Evolutionary conservation across 2,113 vertebrate species (phyloP), one percentile per base, ranked within the genome.

Genomic region (Sula dactylatra): DNA sequence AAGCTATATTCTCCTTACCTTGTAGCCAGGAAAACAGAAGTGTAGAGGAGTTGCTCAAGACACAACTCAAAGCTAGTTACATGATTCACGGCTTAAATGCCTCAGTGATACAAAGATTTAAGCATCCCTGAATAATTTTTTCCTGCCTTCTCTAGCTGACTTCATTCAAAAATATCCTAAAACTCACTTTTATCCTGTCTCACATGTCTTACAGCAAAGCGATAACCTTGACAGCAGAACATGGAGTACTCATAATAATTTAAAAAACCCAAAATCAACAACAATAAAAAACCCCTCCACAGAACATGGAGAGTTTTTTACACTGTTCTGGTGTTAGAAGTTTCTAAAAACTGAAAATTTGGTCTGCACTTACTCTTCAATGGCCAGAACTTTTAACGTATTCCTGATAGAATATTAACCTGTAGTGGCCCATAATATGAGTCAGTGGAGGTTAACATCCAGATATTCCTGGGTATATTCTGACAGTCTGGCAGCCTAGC

Each of bases 231-330:
- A 88, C 17, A 70, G 84, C 15, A 78, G 32, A 88, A 16, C 12
- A n/a, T 18, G 32, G 11, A 64, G 25, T 31, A 69, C 10, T 42
- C 42, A 78, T 29, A 86, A 65, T 18, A 64, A 31, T 22, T 34
- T 3, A 6, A 12, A 31, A 59, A 58, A 0, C 1, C 5, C 24
- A 7, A 6, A 36, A 5, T 2, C 12, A 58, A 32, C 4, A 54
- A 13, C 16, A 34, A 52, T 13, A 61, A 27, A 42, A 29, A n/a
- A 5, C 1, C 8, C 14, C 17, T 31, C 13, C 59, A 78, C 3
- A 79, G 55, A 74, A 82, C 7, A 2, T 34, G 13, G 9, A 50
- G 58, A 22, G 7, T 7, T 82, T 86, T 79, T 55, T 26, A 50
- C 1, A 5, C 1, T 72, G 15, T 65, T 80, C 14, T 72, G 34